Conservation (phyloP, 2,888 invertebrate species). For the Molanna angustata region DNA sequence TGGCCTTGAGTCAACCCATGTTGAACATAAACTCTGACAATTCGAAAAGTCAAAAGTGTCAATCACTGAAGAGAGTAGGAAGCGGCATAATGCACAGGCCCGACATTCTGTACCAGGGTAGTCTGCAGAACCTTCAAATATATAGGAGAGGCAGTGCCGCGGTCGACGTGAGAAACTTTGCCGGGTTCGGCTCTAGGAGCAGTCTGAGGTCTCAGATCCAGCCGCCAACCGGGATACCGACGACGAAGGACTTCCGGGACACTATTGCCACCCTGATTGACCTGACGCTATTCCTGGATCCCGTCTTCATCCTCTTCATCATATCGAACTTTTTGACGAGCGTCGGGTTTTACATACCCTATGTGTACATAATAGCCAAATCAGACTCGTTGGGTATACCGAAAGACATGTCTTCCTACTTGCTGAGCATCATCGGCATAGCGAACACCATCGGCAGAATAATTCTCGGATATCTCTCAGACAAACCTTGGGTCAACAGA, state of each 20-base stretch:
- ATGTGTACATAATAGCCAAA: conserved; percentile 78
- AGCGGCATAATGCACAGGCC: conserved; percentile 81
- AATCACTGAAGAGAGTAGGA: conserved; percentile 46
- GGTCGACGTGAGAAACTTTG: conserved; percentile 40
- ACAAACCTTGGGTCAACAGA: conserved; percentile 89
- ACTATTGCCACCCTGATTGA: conserved; percentile 82
- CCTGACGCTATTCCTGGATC: conserved; percentile 77
- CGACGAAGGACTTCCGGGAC: conserved; percentile 58
- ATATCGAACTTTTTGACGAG: conserved; percentile 94
- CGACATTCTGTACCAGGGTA: conserved; percentile 88
- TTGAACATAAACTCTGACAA: conserved; percentile 53
- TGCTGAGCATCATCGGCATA: conserved; percentile 79
- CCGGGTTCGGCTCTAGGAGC: conserved; percentile 45
- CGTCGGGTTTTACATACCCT: conserved; percentile 92
- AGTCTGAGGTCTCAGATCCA: conserved; percentile 59
- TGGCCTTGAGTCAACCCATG: conserved; percentile 71
- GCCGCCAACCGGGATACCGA: conserved; percentile 52
- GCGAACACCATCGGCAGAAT: conserved; percentile 90
- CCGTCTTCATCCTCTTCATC: conserved; percentile 85
- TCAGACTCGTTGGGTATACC: conserved; percentile 60
- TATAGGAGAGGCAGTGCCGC: conserved; percentile 55
- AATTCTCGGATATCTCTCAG: conserved; percentile 80
- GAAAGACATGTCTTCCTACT: conserved; percentile 60
- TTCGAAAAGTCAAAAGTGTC: conserved; percentile 36
- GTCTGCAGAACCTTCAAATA: conserved; percentile 55